Percentiles rank a stretch among this genome's conserved stretches.
These are phyloP conservation scores for Beroe ovata DNA, from an alignment of 37 sponge, comb jelly and placozoan genomes.

Conservation along the genomic window DNA sequence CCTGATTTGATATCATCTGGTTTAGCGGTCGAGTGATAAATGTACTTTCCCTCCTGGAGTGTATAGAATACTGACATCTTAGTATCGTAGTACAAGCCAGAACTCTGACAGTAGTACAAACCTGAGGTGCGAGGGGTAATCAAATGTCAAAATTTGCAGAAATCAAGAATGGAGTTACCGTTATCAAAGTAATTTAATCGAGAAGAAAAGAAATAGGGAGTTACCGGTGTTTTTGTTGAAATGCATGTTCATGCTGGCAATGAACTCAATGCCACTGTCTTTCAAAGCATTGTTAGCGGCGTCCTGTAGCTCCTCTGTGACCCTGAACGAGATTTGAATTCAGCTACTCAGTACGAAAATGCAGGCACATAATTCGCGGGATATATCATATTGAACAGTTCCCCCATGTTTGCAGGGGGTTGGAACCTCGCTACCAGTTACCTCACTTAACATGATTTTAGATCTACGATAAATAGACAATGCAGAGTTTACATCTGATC, in stretches of 20 bases:
- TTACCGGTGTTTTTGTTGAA: conserved; percentile 55
- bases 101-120: conserved; percentile 50
- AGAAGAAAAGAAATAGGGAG: no score
- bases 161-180: no score
- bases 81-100: conserved; percentile 55
- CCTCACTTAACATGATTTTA: no score
- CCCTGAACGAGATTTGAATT: not conserved
- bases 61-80: conserved; percentile 65
- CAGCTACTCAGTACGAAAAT: conserved; percentile 2
- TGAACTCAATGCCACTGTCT: conserved; percentile 50
- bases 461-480: no score
- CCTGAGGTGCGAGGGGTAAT: not conserved
- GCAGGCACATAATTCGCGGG: not conserved
- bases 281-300: conserved; percentile 18
- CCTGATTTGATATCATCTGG: conserved; percentile 58
- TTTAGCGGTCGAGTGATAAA: conserved; percentile 34
- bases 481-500: no score
- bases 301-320: conserved; percentile 27
- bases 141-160: no score
- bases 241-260: conserved; percentile 53
- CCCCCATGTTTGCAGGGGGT: no score
- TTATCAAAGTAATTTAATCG: no score
- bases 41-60: conserved; percentile 23
- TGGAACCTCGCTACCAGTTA: no score
- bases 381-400: no score